Evolutionary conservation across 1,140 invertebrate genomes (phyloP), one percentile per base, ranked within the genome.

Genomic region (Drosophila novamexicana): DNA sequence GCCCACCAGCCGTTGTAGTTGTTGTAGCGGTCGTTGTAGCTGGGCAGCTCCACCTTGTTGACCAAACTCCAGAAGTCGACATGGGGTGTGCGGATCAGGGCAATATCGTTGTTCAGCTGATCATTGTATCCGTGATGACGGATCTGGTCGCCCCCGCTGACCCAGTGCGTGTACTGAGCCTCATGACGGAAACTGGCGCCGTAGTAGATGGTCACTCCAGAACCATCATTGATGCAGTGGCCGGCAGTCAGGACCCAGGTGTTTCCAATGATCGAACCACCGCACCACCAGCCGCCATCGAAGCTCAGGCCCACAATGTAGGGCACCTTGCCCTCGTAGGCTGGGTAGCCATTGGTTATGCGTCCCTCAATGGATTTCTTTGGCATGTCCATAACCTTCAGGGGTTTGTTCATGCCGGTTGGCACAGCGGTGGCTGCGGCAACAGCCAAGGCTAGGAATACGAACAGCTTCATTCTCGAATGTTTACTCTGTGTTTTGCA

Each of bases 241-340:
- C 93, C 94, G 5, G 95, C 94, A 7, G 94, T 94, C 14, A 95
- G 57, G 2, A 95, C 88, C 93, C 93, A 94, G 12, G 91, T 59
- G 57, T 90, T 69, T 62, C 91, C 91, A 39, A 95, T 93, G 44
- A 95, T 79, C 32, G 94, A 94, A 32, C 94, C 95, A 6, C 95
- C 95, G 79, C 95, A 95, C 80, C 92, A 93, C 56, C 65, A 64
- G 76, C 89, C 77, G 9, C 57, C 59, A 1, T 91, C 90, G 10
- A 93, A 81, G 7, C 61, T 68, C 16, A 94, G 77, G 1, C 92
- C 91, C 9, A 92, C 93, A 67, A 94, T 93, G 59, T 93, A 93
- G 7, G 94, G 93, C 52, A 93, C 93, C 69, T 93, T 91, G 0
- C 93, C 93, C 5, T 88, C 79, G 2, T 52, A 29, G 9, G 83